Evolutionary conservation across 2,888 invertebrate genomes (phyloP).

Genomic region (Tachina lurida): DNA sequence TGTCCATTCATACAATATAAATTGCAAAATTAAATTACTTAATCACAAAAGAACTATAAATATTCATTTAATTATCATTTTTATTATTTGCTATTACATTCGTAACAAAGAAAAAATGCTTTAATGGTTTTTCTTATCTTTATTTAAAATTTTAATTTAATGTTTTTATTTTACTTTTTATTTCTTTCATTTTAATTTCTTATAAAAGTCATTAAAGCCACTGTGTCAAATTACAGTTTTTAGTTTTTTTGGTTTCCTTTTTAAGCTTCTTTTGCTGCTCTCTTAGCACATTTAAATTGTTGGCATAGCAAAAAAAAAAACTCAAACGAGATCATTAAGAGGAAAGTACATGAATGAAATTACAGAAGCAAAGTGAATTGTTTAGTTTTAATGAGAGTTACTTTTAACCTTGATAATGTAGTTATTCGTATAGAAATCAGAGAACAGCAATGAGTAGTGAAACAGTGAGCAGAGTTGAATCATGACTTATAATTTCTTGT

Average conservation of each 20-base stretch:
- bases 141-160: background rate
- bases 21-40: background rate
- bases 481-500: too few relatives aligned
- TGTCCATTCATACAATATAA: too few relatives aligned
- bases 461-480: too few relatives aligned
- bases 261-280: background rate
- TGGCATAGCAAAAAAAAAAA: conserved; percentile 5
- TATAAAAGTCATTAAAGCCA: conserved; percentile 64
- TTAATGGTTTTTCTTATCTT: conserved; percentile 2
- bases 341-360: background rate
- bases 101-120: background rate
- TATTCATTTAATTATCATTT: background rate
- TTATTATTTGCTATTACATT: background rate
- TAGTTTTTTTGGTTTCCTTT: conserved; percentile 19
- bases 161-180: background rate
- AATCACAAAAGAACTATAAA: background rate
- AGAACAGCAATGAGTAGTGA: too few relatives aligned
- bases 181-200: conserved; percentile 36
- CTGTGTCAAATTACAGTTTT: conserved; percentile 65
- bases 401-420: conserved; percentile 66
- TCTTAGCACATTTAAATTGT: background rate
- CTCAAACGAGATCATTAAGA: conserved; percentile 37
- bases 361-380: conserved; percentile 27
- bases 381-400: conserved; percentile 62
- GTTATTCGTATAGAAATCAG: background rate